Percentiles rank a stretch among this genome's conserved stretches.
Evolutionary conservation across 2,797 vertebrate species (phyloP).

Genomic region (Eupleurogrammus muticus): DNA sequence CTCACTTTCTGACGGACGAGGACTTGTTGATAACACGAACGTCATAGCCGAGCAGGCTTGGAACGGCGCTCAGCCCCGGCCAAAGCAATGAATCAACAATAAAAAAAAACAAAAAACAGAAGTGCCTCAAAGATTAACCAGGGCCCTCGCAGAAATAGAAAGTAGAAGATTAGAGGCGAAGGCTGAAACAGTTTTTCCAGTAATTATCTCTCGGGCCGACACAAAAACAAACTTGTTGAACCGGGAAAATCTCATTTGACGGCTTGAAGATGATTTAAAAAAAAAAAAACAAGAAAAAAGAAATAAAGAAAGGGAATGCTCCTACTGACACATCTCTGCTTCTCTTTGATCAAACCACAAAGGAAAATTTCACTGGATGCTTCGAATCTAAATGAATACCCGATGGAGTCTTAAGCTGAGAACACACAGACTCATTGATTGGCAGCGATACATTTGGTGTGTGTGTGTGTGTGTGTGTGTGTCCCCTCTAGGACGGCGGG

Average conservation of each 20-base stretch:
- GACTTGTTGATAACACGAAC: slow-evolving; percentile 11
- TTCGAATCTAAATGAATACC: background rate
- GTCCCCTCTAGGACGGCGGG: slow-evolving; percentile 12
- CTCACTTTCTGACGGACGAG: slow-evolving; percentile 10
- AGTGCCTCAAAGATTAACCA: slow-evolving; percentile 12
- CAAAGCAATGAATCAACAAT: slow-evolving; percentile 14
- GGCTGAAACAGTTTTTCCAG: slow-evolving; percentile 5
- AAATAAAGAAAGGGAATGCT: no score
- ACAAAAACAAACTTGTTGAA: slow-evolving; percentile 27
- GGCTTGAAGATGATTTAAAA: slow-evolving; percentile 12
- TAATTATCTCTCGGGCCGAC: slow-evolving; percentile 9
- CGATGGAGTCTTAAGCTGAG: slow-evolving; percentile 1
- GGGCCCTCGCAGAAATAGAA: background rate
- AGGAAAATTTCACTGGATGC: background rate
- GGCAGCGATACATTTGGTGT: background rate
- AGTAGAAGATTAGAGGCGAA: background rate
- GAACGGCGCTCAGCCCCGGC: no score
- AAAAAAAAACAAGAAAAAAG: no score
- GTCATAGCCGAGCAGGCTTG: no score
- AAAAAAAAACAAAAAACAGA: slow-evolving; percentile 8
- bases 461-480: background rate
- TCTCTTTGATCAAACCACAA: background rate
- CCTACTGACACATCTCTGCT: slow-evolving; percentile 12
- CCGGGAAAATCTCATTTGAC: slow-evolving; percentile 25
- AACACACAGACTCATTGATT: slow-evolving; percentile 7